A percentile compares a stretch with the other conserved stretches of the same genome.
Conservation (phyloP, 1,140 invertebrate genomes). For the Periplaneta americana region DNA sequence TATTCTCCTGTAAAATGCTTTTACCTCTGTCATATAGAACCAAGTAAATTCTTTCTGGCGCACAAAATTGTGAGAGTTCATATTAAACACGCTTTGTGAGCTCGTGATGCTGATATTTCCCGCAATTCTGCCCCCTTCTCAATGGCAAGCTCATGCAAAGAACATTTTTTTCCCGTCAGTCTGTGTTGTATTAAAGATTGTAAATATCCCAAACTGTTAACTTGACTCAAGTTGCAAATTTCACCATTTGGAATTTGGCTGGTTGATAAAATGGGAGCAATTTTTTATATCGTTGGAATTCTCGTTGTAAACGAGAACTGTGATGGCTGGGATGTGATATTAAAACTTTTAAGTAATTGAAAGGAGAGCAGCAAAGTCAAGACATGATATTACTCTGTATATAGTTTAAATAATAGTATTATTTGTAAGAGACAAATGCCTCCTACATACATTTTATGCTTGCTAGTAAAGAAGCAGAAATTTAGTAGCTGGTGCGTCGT, state of each 20-base stretch:
- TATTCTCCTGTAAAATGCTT: too few species aligned
- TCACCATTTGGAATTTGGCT: background rate
- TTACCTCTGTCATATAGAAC: too few species aligned
- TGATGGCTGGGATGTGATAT: background rate
- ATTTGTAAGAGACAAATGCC: background rate
- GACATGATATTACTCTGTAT: background rate
- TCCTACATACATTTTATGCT: background rate
- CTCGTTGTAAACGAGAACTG: background rate
- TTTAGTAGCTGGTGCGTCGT: background rate
- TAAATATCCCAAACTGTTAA: background rate
- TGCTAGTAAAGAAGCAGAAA: background rate
- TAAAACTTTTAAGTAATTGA: background rate
- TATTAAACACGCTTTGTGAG: background rate
- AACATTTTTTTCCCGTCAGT: too few species aligned
- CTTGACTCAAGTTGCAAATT: background rate
- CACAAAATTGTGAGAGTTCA: background rate
- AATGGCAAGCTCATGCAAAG: background rate
- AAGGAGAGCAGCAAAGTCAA: background rate
- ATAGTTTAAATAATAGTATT: background rate
- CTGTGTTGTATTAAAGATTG: background rate
- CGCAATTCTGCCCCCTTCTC: background rate
- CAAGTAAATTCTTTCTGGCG: too few species aligned
- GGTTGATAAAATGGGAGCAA: background rate
- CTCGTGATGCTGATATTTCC: background rate
- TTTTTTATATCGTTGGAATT: background rate